Conservation (phyloP, 1,140 invertebrate genomes). For the Probaryconus sp. region DNA sequence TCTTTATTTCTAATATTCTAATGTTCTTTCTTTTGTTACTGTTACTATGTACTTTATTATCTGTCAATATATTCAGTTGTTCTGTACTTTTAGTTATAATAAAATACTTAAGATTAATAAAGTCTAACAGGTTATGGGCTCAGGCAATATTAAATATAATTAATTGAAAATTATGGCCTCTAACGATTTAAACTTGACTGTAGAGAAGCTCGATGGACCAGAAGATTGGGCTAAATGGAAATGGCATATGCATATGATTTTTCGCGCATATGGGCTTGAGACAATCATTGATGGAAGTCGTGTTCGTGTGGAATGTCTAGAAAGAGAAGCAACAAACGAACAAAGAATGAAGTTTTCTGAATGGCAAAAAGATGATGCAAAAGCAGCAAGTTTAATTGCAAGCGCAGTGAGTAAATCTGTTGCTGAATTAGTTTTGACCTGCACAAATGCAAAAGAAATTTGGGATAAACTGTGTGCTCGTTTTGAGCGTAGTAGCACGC, state of each 20-base stretch:
- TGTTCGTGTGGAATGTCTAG: neutral
- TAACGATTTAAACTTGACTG: constrained; percentile 16
- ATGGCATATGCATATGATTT: constrained; percentile 22
- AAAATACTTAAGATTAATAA: too few relatives aligned
- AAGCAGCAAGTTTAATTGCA: constrained; percentile 31
- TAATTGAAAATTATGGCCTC: constrained; percentile 5
- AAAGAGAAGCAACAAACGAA: neutral
- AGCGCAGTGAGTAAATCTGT: constrained; percentile 15
- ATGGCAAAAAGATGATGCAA: constrained; percentile 35
- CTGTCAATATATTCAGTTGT: too few relatives aligned
- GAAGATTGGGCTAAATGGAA: constrained; percentile 36
- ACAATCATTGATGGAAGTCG: constrained; percentile 2
- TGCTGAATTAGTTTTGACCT: constrained; percentile 28
- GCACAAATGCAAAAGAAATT: constrained; percentile 24
- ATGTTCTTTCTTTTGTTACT: too few relatives aligned
- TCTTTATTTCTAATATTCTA: too few relatives aligned
- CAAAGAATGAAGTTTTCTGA: neutral
- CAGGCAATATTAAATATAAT: neutral
- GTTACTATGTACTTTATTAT: too few relatives aligned
- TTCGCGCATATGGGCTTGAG: constrained; percentile 19
- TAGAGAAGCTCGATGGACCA: constrained; percentile 22
- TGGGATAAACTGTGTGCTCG: constrained; percentile 26
- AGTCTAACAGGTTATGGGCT: constrained; percentile 25
- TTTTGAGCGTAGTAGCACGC: constrained; percentile 24
- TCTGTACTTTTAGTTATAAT: too few relatives aligned